A percentile compares a stretch with the other conserved stretches of the same genome.
Conservation (phyloP, 2,888 invertebrate genomes). For the Spialia ferax region DNA sequence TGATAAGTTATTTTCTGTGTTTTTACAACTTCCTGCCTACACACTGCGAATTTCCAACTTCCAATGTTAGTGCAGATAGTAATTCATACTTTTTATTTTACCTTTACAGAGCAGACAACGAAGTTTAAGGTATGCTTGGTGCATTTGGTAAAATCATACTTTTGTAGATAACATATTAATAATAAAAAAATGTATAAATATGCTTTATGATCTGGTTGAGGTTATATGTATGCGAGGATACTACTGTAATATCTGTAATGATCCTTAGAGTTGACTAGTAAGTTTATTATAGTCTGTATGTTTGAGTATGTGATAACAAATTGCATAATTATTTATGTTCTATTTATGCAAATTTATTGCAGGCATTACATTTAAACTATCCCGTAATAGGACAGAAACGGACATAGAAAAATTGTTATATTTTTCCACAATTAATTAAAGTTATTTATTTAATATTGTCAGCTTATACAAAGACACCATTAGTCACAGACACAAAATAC, state of each 20-base stretch:
- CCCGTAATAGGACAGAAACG: not conserved
- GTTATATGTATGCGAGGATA: slow-evolving; percentile 4
- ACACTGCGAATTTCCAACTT: not conserved
- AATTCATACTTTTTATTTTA: not conserved
- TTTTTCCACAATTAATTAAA: not conserved
- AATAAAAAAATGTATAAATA: slow-evolving; percentile 25
- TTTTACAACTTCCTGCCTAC: no score
- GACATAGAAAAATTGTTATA: not conserved
- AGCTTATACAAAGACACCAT: not conserved
- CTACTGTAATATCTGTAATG: slow-evolving; percentile 7
- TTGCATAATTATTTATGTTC: slow-evolving; percentile 3
- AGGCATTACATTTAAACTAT: not conserved
- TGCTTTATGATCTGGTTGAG: slow-evolving; percentile 19
- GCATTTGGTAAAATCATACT: slow-evolving; percentile 33
- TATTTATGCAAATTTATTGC: not conserved
- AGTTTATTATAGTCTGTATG: not conserved
- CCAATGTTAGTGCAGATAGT: not conserved
- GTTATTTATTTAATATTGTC: not conserved
- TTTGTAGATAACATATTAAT: slow-evolving; percentile 29
- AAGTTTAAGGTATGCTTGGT: slow-evolving; percentile 24
- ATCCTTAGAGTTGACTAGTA: slow-evolving; percentile 12
- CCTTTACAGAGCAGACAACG: slow-evolving; percentile 21
- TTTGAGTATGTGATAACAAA: slow-evolving; percentile 2
- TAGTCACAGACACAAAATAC: no score
- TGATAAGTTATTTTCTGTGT: not conserved